A percentile compares a stretch with the other conserved stretches of the same genome.
Conservation (phyloP, 2,888 invertebrate genomes). For the Pantelozetes paolii region DNA sequence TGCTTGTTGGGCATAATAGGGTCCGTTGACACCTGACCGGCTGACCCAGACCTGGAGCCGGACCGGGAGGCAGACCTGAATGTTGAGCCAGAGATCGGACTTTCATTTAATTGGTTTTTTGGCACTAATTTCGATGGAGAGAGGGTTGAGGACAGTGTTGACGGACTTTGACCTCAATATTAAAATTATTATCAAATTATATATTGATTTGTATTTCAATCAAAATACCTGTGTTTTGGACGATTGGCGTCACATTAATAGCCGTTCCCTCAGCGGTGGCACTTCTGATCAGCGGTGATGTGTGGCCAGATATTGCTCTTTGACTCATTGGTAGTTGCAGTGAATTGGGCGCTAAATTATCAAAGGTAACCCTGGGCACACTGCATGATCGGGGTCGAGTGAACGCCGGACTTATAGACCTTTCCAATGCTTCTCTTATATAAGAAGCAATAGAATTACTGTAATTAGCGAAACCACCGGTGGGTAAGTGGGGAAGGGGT, state of each 20-base stretch:
- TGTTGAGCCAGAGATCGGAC: conserved; percentile 24
- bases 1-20: conserved; percentile 43
- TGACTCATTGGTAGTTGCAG: conserved; percentile 47
- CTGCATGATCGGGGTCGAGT: conserved; percentile 55
- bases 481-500: conserved; percentile 14
- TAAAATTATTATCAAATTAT: neutral
- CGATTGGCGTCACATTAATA: neutral
- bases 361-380: conserved; percentile 55
- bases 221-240: neutral
- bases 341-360: conserved; percentile 41
- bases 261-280: conserved; percentile 49
- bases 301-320: neutral
- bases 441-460: conserved; percentile 24
- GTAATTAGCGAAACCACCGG: neutral
- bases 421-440: conserved; percentile 37
- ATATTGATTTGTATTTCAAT: neutral
- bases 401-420: conserved; percentile 41
- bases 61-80: conserved; percentile 18
- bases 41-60: conserved; percentile 30
- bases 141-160: conserved; percentile 26
- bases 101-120: conserved; percentile 31
- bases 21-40: conserved; percentile 36
- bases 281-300: conserved; percentile 50
- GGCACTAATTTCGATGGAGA: conserved; percentile 28
- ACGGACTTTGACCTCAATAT: neutral